Evolutionary conservation across 2,888 invertebrate genomes (phyloP).

Genomic region (Ganaspis brasiliensis): DNA sequence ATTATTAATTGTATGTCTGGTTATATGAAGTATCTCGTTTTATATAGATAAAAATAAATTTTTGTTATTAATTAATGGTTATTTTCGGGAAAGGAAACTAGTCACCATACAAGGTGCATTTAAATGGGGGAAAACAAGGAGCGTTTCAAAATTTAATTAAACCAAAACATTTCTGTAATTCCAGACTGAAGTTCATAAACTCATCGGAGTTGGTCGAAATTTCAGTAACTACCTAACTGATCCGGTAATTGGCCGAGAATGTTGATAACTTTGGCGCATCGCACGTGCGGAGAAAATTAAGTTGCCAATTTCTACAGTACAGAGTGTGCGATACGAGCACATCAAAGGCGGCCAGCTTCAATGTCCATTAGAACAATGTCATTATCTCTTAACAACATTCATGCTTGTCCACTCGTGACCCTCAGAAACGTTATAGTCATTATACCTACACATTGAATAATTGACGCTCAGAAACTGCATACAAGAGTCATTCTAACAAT

Average conservation of each 20-base stretch:
- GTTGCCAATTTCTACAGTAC: constrained; percentile 6
- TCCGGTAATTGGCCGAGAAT: constrained; percentile 16
- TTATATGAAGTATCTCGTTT: too few relatives aligned
- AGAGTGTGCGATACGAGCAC: background rate
- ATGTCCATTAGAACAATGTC: constrained; percentile 38
- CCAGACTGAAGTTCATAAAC: background rate
- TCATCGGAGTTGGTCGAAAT: background rate
- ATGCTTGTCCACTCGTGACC: constrained; percentile 27
- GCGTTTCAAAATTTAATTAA: too few relatives aligned
- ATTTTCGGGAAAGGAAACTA: too few relatives aligned
- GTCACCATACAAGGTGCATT: too few relatives aligned
- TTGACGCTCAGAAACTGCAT: constrained; percentile 6
- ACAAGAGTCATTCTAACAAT: background rate
- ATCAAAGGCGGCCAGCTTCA: constrained; percentile 3
- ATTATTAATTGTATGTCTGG: too few relatives aligned
- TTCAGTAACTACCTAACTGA: constrained; percentile 6
- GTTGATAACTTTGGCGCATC: constrained; percentile 13
- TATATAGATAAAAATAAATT: too few relatives aligned
- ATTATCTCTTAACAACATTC: constrained; percentile 34
- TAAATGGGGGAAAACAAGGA: background rate
- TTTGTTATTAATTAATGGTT: too few relatives aligned
- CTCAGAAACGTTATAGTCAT: constrained; percentile 19
- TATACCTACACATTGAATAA: constrained; percentile 4
- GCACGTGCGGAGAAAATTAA: constrained; percentile 23
- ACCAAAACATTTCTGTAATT: constrained; percentile 1